Base-by-base conservation (phyloP, 2,888 invertebrate genomes). In the Callimorpha dominula region DNA sequence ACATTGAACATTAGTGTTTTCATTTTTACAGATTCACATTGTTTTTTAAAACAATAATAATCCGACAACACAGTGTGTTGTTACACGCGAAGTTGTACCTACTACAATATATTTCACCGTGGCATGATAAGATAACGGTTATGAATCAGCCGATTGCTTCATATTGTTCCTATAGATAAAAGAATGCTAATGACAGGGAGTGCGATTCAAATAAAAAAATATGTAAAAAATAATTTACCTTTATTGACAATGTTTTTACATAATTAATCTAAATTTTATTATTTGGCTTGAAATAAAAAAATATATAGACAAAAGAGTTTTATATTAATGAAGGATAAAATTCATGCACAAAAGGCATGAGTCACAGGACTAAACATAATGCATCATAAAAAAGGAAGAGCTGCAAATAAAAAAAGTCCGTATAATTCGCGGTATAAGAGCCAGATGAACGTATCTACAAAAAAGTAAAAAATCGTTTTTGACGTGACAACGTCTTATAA, bases 71-170 rank as follows among this genome's bases (percentile, higher is more conserved):
- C 84, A 83, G 81, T 78, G 86, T 85, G 87, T 78, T 83, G 83
- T 81, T 79, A 73, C 83, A 78, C 81, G 80, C 82, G 69, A 76
- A 82, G 86, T 87, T 80, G 86, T 85, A 86, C 80, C 81, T 85
- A 86, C 81, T 82, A 85, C 85, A 88, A 87, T 87, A 83, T 87
- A 86, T 87, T 86, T 86, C 89, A 88, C 87, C 84, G 83, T 74
- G 80, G 77, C 73, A 63, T 79, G 93, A 93, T 93, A 93, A 93
- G 93, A 93, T 93, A 92, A 67, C 74, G 91, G 91, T 92, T 91
- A 82, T 88, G 87, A 89, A 83, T 90, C 89, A 90, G 84, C 83
- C 84, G 77, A 73, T 74, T 81, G 78, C 50, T 62, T 63, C 62
- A 69, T 17, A 73, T 66, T 75, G 65, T 74, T 76, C 9, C 65